These are phyloP conservation scores for Protomyctophum bolini DNA, from an alignment of 2,113 vertebrate genomes.

Conservation along the genomic window DNA sequence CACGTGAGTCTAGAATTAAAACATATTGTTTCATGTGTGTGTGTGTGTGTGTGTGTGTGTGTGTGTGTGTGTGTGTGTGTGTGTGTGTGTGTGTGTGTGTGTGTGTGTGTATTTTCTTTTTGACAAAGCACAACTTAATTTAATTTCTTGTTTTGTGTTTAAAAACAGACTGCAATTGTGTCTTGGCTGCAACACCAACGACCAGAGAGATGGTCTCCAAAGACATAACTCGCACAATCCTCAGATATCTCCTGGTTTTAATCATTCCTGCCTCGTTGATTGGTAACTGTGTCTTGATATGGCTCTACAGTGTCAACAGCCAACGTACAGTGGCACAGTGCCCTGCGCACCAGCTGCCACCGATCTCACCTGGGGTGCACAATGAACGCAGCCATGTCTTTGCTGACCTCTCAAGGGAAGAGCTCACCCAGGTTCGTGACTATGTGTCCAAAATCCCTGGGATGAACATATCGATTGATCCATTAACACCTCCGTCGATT, in stretches of 20 bases:
- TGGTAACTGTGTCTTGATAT: constrained; percentile 57
- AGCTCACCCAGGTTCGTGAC: constrained; percentile 68
- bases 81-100: no score
- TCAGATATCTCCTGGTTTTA: constrained; percentile 5
- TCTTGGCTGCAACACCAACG: not conserved
- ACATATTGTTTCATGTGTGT: no score
- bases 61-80: no score
- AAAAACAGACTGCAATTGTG: no score
- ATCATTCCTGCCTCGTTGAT: constrained; percentile 28
- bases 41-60: no score
- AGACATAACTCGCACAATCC: not conserved
- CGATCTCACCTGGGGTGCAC: constrained; percentile 6
- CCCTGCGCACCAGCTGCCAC: constrained; percentile 1
- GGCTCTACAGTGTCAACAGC: constrained; percentile 29
- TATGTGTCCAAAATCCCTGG: constrained; percentile 66
- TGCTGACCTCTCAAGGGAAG: constrained; percentile 73
- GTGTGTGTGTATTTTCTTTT: no score
- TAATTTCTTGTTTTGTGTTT: no score
- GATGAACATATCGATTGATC: constrained; percentile 62
- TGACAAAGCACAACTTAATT: no score
- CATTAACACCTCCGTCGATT: constrained; percentile 56
- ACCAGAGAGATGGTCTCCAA: constrained; percentile 13
- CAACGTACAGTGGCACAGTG: not conserved
- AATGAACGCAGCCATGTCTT: constrained; percentile 71
- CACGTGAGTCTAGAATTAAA: no score